Base-by-base conservation (phyloP, 2,888 invertebrate species). In the Polyploca ridens region DNA sequence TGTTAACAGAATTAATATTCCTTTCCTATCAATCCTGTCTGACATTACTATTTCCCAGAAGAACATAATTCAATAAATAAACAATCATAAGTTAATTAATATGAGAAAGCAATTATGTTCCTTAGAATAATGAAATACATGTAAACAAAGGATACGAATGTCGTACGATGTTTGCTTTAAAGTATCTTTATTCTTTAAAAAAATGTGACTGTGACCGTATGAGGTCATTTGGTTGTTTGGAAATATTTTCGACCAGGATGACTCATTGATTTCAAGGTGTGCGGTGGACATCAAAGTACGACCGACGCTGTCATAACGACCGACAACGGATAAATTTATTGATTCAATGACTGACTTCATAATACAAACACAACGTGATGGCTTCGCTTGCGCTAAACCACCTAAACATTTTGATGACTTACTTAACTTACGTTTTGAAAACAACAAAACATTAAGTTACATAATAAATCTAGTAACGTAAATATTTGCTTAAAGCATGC, bases 221-320 rank as follows among this genome's bases (percentile, higher is more conserved):
- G 86, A 86, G 86, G 86, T 88, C 88, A 87, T 84, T 80, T 74
- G 66, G 76, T 69, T 78, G 77, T 84, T 85, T 82, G 79, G 83
- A 82, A 84, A 83, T 74, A 82, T 84, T 83, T 70, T 79, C 80
- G 77, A 69, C 73, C 64, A 62, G 67, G 38, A 65, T 81, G 82
- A 82, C 64, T 81, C 82, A 84, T 67, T 70, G 69, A 69, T 65
- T 74, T 71, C 75, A 77, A 81, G 82, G 79, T 78, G 75, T 72
- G 75, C 61, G 54, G 54, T 70, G 76, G 69, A 81, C 81, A 80
- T 82, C 82, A 84, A 82, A 82, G 79, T 68, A 68, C 62, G 67
- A 59, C 64, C 69, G 65, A 60, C 62, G 60, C 64, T 58, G 65
- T 63, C 64, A 66, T 69, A 65, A 66, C 63, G 66, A 62, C 65